Percentiles rank a stretch among this genome's conserved stretches.
phyloP scores from a whole-genome alignment of 2,888 invertebrate species.

The Macroteleia sp. region DNA sequence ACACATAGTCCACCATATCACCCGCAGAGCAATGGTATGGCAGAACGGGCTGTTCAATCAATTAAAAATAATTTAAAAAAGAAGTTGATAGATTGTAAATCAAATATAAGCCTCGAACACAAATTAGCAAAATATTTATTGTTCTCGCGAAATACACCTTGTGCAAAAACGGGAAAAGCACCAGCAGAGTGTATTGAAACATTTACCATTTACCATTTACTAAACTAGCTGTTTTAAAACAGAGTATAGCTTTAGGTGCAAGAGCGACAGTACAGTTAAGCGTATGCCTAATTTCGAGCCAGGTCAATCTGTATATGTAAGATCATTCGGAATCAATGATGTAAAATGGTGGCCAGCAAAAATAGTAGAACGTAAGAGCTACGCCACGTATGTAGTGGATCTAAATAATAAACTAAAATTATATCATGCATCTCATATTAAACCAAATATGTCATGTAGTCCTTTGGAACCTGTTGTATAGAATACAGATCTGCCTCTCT shows the following conservation, averaged over 20 bases:
- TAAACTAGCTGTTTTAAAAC: no score
- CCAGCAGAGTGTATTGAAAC: no score
- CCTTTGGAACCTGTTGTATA: no score
- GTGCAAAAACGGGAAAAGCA: slow-evolving; percentile 36
- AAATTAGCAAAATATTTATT: slow-evolving; percentile 32
- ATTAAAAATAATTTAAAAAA: slow-evolving; percentile 61
- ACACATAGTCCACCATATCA: slow-evolving; percentile 67
- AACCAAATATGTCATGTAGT: not conserved
- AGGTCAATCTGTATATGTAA: slow-evolving; percentile 11
- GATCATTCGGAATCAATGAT: slow-evolving; percentile 7
- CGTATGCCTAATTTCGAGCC: not conserved
- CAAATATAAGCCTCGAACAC: slow-evolving; percentile 12
- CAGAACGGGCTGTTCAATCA: slow-evolving; percentile 61
- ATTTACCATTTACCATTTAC: no score
- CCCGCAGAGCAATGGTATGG: slow-evolving; percentile 67
- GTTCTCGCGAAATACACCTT: slow-evolving; percentile 49
- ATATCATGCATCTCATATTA: not conserved
- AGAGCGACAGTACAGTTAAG: no score
- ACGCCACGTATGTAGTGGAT: not conserved
- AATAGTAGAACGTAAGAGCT: slow-evolving; percentile 7
- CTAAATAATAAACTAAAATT: not conserved
- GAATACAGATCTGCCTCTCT: no score
- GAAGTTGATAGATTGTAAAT: slow-evolving; percentile 44
- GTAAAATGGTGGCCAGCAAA: slow-evolving; percentile 46
- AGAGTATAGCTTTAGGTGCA: no score